Conservation (phyloP, 2,797 vertebrate species). For the Emydoidea blandingii region DNA sequence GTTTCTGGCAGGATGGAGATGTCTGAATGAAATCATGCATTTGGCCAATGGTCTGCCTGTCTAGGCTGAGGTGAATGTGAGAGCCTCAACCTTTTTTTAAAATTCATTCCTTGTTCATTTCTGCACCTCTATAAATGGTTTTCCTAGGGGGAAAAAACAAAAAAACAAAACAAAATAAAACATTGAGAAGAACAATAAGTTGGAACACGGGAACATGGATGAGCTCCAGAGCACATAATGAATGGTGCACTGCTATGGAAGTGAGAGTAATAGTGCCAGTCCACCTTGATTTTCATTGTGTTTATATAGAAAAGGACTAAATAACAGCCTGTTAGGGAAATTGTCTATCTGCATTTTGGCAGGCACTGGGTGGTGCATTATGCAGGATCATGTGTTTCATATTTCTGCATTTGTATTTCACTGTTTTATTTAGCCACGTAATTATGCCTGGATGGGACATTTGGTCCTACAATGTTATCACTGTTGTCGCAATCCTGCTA, state of each 20-base stretch:
- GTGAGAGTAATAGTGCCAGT: fast-evolving
- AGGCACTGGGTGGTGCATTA: background rate
- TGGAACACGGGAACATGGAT: background rate
- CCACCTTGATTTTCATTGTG: background rate
- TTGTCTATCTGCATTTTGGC: background rate
- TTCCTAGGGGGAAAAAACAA: fast-evolving
- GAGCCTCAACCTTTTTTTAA: background rate
- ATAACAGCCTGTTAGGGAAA: background rate
- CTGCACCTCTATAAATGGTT: background rate
- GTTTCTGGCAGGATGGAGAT: background rate
- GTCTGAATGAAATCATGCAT: slow-evolving; percentile 44
- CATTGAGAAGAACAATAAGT: background rate
- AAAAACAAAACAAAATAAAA: background rate
- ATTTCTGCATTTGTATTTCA: background rate
- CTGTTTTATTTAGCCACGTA: background rate
- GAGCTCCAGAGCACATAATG: background rate
- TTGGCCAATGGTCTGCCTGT: slow-evolving; percentile 20
- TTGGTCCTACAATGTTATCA: background rate
- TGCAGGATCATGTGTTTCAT: background rate
- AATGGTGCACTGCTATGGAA: background rate
- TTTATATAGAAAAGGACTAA: background rate
- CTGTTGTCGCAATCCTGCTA: background rate
- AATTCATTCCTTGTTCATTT: background rate
- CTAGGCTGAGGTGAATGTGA: background rate
- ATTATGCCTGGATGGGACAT: background rate